Conservation (phyloP, 2,888 invertebrate species). For the Andrena fulva region DNA sequence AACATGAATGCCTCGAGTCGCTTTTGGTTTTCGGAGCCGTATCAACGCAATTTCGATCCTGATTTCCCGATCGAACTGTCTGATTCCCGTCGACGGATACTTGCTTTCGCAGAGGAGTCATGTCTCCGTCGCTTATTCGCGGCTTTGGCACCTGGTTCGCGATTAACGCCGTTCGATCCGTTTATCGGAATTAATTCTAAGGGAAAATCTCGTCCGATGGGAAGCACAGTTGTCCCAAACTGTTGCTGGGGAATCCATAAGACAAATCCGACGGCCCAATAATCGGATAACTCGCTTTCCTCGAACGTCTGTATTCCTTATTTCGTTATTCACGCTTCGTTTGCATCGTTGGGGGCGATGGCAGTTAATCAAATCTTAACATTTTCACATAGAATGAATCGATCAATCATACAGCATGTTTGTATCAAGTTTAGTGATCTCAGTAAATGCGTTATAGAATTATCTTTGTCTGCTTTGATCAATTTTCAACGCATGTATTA, state of each 20-base stretch:
- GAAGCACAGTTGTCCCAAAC: conserved; percentile 56
- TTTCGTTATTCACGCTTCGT: neutral
- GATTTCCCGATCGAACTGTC: too few relatives aligned
- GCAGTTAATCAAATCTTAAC: neutral
- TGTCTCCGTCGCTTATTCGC: conserved; percentile 19
- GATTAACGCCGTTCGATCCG: conserved; percentile 59
- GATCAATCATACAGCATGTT: neutral
- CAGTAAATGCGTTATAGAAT: neutral
- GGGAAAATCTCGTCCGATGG: conserved; percentile 65
- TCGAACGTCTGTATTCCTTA: conserved; percentile 18
- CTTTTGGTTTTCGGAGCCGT: too few relatives aligned
- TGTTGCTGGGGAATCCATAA: conserved; percentile 31
- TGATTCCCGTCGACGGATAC: neutral
- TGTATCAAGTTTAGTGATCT: neutral
- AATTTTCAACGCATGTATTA: too few relatives aligned
- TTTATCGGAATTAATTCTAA: conserved; percentile 73
- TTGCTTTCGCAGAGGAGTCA: neutral
- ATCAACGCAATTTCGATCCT: too few relatives aligned
- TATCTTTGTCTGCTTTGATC: neutral
- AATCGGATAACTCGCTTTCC: conserved; percentile 56
- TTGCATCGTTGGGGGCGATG: too few relatives aligned
- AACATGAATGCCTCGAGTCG: too few relatives aligned
- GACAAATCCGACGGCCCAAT: conserved; percentile 49
- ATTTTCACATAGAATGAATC: neutral
- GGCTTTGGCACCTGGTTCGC: conserved; percentile 61